Conservation (phyloP, 2,888 invertebrate genomes). For the Pogonocherus hispidulus region DNA sequence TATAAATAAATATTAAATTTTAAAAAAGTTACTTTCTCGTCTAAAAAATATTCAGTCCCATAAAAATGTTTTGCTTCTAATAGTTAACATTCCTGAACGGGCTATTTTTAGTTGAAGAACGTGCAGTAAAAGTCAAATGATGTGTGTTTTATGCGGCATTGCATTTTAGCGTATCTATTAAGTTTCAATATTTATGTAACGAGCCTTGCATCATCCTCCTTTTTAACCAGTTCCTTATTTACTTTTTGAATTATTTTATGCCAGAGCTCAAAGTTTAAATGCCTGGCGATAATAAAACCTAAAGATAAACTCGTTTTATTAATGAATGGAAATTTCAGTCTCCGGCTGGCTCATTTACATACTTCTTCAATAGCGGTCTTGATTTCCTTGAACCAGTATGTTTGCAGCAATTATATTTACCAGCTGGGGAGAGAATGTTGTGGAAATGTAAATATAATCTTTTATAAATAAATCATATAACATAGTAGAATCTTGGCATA, state of each 20-base stretch:
- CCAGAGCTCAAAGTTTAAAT: neutral
- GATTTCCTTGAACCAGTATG: neutral
- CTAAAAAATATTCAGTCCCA: too few relatives aligned
- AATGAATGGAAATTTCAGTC: slow-evolving; percentile 9
- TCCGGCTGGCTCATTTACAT: neutral
- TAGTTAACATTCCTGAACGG: too few relatives aligned
- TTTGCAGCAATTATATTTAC: neutral
- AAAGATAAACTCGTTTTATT: neutral
- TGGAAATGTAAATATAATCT: neutral
- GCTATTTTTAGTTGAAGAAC: neutral
- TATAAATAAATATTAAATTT: too few relatives aligned
- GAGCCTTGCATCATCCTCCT: neutral
- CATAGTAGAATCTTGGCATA: too few relatives aligned
- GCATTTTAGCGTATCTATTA: slow-evolving; percentile 12
- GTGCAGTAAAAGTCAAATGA: neutral
- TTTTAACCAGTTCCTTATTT: neutral
- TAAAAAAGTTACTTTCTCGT: too few relatives aligned
- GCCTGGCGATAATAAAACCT: neutral
- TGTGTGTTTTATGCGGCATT: neutral
- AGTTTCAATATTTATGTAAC: slow-evolving; percentile 14
- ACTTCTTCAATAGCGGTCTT: neutral
- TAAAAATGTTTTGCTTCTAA: too few relatives aligned
- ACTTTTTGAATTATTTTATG: slow-evolving; percentile 12
- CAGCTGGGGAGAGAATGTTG: neutral
- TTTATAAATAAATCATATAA: neutral